phyloP scores from a whole-genome alignment of 2,113 vertebrate species.

The Corvus cornix region DNA sequence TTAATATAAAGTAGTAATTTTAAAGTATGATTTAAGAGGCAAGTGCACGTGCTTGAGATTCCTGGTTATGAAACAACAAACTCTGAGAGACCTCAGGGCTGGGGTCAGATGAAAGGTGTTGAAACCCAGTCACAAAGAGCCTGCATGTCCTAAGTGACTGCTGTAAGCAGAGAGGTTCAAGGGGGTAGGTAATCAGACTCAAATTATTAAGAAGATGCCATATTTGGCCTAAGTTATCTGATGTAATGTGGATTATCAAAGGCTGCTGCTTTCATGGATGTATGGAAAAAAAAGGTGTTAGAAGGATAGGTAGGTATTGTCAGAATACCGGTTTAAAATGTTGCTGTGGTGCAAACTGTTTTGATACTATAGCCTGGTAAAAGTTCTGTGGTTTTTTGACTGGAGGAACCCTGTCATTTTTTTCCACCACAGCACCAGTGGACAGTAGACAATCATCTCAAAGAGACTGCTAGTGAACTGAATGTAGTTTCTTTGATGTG shows the following conservation, averaged over 20 bases:
- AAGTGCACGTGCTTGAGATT: not conserved
- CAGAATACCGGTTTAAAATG: not conserved
- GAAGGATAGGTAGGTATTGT: not conserved
- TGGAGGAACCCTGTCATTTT: not conserved
- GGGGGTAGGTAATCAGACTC: not conserved
- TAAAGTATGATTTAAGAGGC: not conserved
- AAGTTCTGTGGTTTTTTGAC: not conserved
- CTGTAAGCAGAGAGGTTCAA: not conserved
- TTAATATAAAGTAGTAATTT: not conserved
- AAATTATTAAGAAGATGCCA: not conserved
- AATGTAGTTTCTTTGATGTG: not conserved
- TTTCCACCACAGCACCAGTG: not conserved
- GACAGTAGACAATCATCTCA: not conserved
- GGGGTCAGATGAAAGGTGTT: accelerated
- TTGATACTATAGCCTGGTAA: not conserved
- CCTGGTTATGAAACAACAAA: not conserved
- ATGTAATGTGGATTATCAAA: not conserved
- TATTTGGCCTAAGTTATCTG: not conserved
- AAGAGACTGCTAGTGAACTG: not conserved
- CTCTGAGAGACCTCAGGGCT: not conserved
- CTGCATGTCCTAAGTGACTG: not conserved
- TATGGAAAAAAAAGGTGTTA: not conserved
- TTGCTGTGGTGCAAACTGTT: not conserved
- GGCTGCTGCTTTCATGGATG: not conserved
- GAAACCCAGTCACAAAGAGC: not conserved